Evolutionary conservation across 2,888 invertebrate genomes (phyloP).

Genomic region (Iselma pallidipennis): DNA sequence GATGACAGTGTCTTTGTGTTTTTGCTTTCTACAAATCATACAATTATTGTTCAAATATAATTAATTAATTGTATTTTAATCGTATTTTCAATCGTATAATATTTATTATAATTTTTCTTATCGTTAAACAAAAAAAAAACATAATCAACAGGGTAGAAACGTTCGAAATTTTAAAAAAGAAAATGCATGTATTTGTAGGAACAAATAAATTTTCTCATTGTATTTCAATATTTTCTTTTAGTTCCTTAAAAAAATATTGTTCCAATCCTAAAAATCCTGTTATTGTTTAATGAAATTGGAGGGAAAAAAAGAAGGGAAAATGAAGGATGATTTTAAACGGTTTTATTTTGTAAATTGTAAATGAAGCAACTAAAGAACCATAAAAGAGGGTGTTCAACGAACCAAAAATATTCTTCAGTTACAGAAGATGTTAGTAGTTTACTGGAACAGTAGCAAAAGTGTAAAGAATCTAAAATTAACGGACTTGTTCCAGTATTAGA

Average conservation of each 20-base stretch:
- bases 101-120: conserved; percentile 2
- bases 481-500: no score
- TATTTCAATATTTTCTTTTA: background rate
- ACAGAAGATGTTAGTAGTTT: conserved; percentile 2
- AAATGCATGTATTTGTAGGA: conserved; percentile 25
- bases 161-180: conserved; percentile 12
- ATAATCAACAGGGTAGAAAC: conserved; percentile 20
- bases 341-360: background rate
- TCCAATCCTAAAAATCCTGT: background rate
- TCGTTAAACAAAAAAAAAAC: background rate
- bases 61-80: background rate
- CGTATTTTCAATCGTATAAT: background rate
- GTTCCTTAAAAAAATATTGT: no score
- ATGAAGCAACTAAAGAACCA: background rate
- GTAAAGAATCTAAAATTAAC: conserved; percentile 7
- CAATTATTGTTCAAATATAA: background rate
- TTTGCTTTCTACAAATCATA: background rate
- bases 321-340: background rate
- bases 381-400: conserved; percentile 14
- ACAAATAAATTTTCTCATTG: conserved; percentile 21
- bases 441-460: conserved; percentile 4
- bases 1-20: background rate
- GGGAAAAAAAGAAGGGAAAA: background rate
- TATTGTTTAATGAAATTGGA: no score
- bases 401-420: conserved; percentile 4